Percentiles rank a stretch among this genome's conserved stretches.
These are phyloP conservation scores for Cheumatopsyche charites DNA, from an alignment of 1,140 invertebrate species.

Conservation along the genomic window DNA sequence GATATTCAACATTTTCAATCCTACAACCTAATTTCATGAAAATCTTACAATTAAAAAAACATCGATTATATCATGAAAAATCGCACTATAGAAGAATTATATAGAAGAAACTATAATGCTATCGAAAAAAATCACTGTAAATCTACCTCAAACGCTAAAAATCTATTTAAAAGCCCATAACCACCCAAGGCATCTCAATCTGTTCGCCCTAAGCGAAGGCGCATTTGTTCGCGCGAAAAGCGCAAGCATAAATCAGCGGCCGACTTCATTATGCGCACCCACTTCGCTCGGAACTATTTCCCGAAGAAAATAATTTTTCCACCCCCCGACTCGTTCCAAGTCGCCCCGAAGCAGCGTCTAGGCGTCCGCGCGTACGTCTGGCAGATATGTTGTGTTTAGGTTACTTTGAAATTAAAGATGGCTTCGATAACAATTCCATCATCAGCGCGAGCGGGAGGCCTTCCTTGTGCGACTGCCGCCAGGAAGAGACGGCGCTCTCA, in stretches of 20 bases:
- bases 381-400: conserved; percentile 50
- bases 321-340: background rate
- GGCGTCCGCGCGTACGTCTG: conserved; percentile 24
- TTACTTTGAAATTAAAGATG: conserved; percentile 59
- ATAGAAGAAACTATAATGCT: too few species aligned
- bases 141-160: background rate
- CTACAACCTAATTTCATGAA: too few species aligned
- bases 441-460: conserved; percentile 52
- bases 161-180: background rate
- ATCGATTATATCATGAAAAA: too few species aligned
- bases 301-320: conserved; percentile 26
- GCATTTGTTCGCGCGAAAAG: too few species aligned
- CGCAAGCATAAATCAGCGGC: background rate
- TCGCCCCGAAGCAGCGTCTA: too few species aligned
- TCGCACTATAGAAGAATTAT: too few species aligned
- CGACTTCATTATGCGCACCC: background rate
- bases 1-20: too few species aligned
- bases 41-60: too few species aligned
- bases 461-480: conserved; percentile 45
- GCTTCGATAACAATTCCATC: conserved; percentile 61
- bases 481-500: conserved; percentile 43
- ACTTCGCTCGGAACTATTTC: conserved; percentile 18
- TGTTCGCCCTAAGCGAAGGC: too few species aligned
- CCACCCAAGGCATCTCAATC: background rate
- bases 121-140: too few species aligned